Conservation (phyloP, 2,113 vertebrate genomes). For the Bubo scandiacus region DNA sequence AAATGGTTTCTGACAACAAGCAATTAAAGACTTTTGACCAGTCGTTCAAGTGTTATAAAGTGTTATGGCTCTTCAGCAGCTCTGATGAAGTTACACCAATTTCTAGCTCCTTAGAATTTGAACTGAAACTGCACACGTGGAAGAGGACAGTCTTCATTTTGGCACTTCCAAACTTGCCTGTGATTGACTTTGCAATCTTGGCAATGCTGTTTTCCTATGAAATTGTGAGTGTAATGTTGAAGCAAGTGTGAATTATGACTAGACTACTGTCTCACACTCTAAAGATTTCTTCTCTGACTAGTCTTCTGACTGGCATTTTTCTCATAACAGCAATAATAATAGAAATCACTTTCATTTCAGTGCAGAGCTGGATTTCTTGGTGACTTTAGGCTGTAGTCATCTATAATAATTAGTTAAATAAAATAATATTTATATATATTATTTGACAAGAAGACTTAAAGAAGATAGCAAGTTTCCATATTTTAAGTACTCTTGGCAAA, state of each 20-base stretch:
- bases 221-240: background rate
- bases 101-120: background rate
- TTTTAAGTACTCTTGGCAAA: background rate
- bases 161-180: background rate
- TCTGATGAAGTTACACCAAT: background rate
- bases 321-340: background rate
- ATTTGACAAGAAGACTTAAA: background rate
- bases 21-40: background rate
- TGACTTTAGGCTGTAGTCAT: background rate
- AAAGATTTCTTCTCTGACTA: background rate
- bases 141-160: background rate
- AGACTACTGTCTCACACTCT: background rate
- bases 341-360: background rate
- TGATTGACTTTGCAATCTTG: background rate
- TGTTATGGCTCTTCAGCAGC: background rate
- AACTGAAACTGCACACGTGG: background rate
- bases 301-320: background rate
- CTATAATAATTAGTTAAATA: background rate
- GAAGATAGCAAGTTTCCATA: background rate
- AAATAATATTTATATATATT: background rate
- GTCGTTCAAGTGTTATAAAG: background rate
- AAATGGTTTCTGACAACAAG: background rate
- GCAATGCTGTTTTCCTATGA: background rate
- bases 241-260: background rate
- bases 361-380: background rate